Conservation (phyloP, 2,797 vertebrate genomes). For the Eutrigla gurnardus region DNA sequence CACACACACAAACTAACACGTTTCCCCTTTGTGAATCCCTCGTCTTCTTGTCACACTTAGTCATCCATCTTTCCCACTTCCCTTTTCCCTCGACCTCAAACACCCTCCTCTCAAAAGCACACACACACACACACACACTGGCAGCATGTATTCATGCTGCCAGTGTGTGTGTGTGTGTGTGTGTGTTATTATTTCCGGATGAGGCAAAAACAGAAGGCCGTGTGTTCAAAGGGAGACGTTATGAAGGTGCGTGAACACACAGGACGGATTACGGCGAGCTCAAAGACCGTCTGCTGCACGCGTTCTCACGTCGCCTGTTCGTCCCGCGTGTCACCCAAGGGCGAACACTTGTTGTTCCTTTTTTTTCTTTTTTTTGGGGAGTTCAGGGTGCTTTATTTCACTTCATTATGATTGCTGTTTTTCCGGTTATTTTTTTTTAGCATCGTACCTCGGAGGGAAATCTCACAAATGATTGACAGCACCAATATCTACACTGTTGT, state of each 20-base stretch:
- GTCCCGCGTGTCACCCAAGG: slow-evolving; percentile 55
- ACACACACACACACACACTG: slow-evolving; percentile 11
- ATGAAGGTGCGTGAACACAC: slow-evolving; percentile 59
- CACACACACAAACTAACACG: slow-evolving; percentile 10
- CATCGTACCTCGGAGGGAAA: slow-evolving; percentile 44
- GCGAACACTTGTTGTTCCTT: slow-evolving; percentile 16
- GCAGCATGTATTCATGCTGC: slow-evolving; percentile 70
- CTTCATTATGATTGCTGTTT: slow-evolving; percentile 52
- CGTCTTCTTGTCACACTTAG: slow-evolving; percentile 56
- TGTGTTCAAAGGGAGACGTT: slow-evolving; percentile 64
- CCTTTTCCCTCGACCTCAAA: slow-evolving; percentile 27
- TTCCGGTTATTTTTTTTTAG: slow-evolving; percentile 21
- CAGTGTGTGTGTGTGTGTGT: slow-evolving; percentile 26
- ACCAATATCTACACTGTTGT: no score
- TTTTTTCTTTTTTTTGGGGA: not conserved
- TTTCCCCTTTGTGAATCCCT: slow-evolving; percentile 30
- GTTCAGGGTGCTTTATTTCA: slow-evolving; percentile 26
- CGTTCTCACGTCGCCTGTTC: slow-evolving; percentile 19
- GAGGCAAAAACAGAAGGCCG: slow-evolving; percentile 50
- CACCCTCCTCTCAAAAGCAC: slow-evolving; percentile 9
- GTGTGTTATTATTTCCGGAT: slow-evolving; percentile 65
- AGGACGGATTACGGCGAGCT: slow-evolving; percentile 49
- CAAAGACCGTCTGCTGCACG: slow-evolving; percentile 37
- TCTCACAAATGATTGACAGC: slow-evolving; percentile 12
- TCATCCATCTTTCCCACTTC: slow-evolving; percentile 56